These are phyloP conservation scores for Lasioglossum marginatum DNA, from an alignment of 2,888 invertebrate species.

Conservation along the genomic window DNA sequence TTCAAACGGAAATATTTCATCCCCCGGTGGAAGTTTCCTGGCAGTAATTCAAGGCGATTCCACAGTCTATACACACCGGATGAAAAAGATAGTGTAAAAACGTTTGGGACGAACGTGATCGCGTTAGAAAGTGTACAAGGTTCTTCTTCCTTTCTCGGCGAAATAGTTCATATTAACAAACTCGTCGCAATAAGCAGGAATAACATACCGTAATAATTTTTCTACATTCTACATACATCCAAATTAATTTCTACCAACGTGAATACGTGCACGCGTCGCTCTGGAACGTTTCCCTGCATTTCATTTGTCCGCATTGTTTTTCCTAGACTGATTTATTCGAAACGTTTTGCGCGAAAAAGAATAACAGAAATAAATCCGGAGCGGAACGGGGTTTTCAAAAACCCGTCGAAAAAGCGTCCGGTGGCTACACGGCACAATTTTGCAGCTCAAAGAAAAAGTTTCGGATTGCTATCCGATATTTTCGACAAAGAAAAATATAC, in stretches of 20 bases:
- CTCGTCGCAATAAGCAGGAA: neutral
- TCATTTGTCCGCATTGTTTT: neutral
- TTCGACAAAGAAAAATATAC: neutral
- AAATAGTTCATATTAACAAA: neutral
- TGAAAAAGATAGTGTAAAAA: neutral
- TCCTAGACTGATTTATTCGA: neutral
- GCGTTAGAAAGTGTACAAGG: neutral
- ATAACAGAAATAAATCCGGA: neutral
- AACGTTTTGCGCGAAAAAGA: neutral
- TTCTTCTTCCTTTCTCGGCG: neutral
- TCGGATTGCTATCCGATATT: neutral
- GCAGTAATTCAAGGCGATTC: constrained; percentile 15
- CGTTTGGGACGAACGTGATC: neutral
- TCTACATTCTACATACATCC: neutral
- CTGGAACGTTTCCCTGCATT: neutral
- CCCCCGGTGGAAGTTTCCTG: neutral
- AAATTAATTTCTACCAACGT: neutral
- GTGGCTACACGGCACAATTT: neutral
- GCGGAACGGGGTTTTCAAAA: neutral
- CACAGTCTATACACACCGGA: neutral
- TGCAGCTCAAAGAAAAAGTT: neutral
- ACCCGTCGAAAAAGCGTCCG: neutral
- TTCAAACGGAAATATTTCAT: constrained; percentile 1
- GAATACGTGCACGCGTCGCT: neutral
- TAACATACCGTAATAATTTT: neutral